A percentile compares a stretch with the other conserved stretches of the same genome.
These are phyloP conservation scores for Sterrhoptilus dennistouni DNA, from an alignment of 2,113 vertebrate genomes.

Conservation along the genomic window DNA sequence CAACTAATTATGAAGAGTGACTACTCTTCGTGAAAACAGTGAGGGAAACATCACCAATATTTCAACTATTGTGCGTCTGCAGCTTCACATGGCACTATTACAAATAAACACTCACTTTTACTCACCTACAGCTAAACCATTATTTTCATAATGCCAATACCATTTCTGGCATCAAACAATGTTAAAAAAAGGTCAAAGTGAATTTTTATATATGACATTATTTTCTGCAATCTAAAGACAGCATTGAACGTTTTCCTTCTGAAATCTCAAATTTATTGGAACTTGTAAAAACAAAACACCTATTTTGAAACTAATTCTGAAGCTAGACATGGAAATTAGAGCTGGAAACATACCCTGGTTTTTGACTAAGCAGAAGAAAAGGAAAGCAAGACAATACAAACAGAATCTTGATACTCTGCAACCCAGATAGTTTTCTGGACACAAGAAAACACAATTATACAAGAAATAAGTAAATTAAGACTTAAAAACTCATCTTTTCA, in stretches of 20 bases:
- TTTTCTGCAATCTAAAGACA: not conserved
- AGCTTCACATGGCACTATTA: not conserved
- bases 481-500: not conserved
- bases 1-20: not conserved
- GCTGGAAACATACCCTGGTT: not conserved
- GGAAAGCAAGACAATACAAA: not conserved
- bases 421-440: not conserved
- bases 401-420: not conserved
- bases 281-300: not conserved
- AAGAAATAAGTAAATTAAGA: not conserved
- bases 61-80: not conserved
- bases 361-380: not conserved
- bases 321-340: not conserved
- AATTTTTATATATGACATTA: not conserved
- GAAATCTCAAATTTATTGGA: not conserved
- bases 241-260: not conserved
- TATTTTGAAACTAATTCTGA: not conserved
- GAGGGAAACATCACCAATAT: not conserved
- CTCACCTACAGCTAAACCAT: not conserved
- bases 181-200: not conserved
- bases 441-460: not conserved
- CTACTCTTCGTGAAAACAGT: not conserved
- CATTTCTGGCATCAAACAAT: not conserved
- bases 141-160: not conserved
- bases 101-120: not conserved